phyloP scores from a whole-genome alignment of 2,797 vertebrate species.

The Neomorphus geoffroyi region DNA sequence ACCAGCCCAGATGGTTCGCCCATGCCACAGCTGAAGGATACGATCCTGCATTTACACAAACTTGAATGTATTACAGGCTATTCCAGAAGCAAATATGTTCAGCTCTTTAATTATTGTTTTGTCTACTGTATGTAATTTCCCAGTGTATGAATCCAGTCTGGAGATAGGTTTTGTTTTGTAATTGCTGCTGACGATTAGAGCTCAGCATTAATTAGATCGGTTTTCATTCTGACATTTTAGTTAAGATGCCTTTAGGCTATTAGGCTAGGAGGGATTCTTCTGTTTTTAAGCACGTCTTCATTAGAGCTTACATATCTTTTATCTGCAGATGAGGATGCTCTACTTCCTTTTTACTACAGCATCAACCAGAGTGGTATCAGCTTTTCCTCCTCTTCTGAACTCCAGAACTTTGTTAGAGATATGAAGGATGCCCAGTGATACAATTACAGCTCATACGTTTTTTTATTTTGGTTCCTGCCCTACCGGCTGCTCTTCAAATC shows the following conservation, averaged over 20 bases:
- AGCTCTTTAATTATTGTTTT: background rate
- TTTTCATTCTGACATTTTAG: slow-evolving; percentile 40
- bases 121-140: slow-evolving; percentile 19
- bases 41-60: background rate
- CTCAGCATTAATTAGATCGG: slow-evolving; percentile 32
- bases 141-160: background rate
- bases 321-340: slow-evolving; percentile 15
- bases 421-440: background rate
- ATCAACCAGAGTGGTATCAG: background rate
- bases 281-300: background rate
- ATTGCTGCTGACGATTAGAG: slow-evolving; percentile 15
- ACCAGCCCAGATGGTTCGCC: background rate
- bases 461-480: background rate
- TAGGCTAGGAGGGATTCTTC: background rate
- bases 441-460: background rate
- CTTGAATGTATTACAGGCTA: background rate
- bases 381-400: background rate
- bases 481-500: slow-evolving; percentile 2
- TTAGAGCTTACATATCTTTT: slow-evolving; percentile 30
- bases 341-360: slow-evolving; percentile 1
- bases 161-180: slow-evolving; percentile 38
- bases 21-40: background rate
- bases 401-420: background rate
- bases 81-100: background rate
- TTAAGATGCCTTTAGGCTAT: slow-evolving; percentile 43